phyloP scores from a whole-genome alignment of 2,113 vertebrate species.

The Camelus dromedarius region DNA sequence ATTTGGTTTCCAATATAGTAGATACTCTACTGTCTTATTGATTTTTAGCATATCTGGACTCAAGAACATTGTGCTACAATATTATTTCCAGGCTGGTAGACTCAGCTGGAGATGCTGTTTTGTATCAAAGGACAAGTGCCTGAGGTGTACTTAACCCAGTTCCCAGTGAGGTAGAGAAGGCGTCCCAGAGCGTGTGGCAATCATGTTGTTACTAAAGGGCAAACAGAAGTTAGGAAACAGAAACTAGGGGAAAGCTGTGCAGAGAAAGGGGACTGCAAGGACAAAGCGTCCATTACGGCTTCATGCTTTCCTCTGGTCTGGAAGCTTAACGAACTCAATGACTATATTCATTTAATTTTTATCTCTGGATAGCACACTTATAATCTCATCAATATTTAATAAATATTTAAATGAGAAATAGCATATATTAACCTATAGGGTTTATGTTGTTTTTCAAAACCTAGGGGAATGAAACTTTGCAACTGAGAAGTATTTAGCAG shows the following conservation, averaged over 20 bases:
- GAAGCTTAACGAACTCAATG: not conserved
- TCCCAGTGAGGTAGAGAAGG: not conserved
- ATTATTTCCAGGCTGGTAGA: not conserved
- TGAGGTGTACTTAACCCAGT: not conserved
- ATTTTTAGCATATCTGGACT: slow-evolving; percentile 16
- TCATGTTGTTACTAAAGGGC: not conserved
- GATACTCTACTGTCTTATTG: not conserved
- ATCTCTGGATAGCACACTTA: not conserved
- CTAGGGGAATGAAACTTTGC: not conserved
- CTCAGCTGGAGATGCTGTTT: slow-evolving; percentile 7
- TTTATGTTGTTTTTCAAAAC: slow-evolving; percentile 4
- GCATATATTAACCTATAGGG: not conserved
- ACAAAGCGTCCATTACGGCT: not conserved
- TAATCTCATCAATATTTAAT: not conserved
- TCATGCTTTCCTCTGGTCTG: not conserved
- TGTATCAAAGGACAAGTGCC: not conserved
- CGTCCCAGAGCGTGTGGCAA: not conserved
- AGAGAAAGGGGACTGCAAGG: not conserved
- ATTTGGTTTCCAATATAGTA: not conserved
- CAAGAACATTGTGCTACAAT: not conserved
- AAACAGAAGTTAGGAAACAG: not conserved
- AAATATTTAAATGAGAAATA: slow-evolving; percentile 33
- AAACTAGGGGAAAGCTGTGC: not conserved
- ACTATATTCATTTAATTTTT: not conserved
- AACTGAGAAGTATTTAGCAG: not conserved